A percentile compares a stretch with the other conserved stretches of the same genome.
Conservation (phyloP, 2,113 vertebrate genomes). For the Apodemus speciosus region DNA sequence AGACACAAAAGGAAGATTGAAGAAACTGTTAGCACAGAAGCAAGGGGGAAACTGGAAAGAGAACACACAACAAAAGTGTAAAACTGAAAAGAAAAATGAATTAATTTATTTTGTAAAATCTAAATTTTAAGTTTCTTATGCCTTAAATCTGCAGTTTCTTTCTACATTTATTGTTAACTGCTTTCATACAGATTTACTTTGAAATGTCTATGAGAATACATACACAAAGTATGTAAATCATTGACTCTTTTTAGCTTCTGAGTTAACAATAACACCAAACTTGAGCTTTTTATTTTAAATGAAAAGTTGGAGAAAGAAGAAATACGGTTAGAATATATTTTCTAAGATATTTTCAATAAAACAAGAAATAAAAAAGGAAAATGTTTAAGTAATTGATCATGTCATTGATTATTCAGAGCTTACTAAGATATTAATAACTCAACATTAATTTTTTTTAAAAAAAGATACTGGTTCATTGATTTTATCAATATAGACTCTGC, state of each 20-base stretch:
- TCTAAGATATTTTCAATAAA: neutral
- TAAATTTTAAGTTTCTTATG: neutral
- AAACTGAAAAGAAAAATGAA: neutral
- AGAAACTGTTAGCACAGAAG: neutral
- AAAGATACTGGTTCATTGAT: neutral
- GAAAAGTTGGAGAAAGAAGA: neutral
- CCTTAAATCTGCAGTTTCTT: neutral
- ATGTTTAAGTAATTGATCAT: neutral
- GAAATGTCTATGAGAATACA: conserved; percentile 1
- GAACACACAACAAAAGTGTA: rapidly evolving
- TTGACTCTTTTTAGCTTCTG: neutral
- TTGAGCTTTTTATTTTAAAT: conserved; percentile 29
- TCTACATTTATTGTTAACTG: neutral
- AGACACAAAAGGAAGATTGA: neutral
- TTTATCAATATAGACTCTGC: neutral
- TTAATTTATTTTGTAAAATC: neutral
- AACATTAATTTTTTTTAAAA: neutral
- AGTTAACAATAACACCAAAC: conserved; percentile 73
- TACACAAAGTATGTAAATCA: too few relatives aligned
- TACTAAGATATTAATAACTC: neutral
- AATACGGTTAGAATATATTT: neutral
- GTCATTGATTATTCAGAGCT: neutral
- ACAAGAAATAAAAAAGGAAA: neutral
- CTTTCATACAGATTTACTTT: neutral
- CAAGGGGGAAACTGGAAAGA: neutral